These are phyloP conservation scores for Temnothorax rugatulus DNA, from an alignment of 2,888 invertebrate species.

Conservation along the genomic window DNA sequence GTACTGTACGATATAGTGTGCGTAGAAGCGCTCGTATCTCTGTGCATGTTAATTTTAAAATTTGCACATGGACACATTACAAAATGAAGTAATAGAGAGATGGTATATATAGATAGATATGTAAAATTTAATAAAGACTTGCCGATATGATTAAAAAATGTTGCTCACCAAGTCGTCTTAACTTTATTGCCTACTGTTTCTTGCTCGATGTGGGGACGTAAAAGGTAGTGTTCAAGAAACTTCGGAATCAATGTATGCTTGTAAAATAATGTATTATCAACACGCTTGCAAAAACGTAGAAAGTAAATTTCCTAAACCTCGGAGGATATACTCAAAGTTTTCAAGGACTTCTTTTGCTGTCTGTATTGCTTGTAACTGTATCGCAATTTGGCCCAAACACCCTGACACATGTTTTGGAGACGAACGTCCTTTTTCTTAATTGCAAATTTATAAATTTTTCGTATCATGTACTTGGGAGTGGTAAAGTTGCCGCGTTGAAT, in stretches of 20 bases:
- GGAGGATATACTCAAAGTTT: conserved; percentile 22
- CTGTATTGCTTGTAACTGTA: conserved; percentile 86
- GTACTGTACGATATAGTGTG: conserved; percentile 14
- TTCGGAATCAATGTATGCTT: not conserved
- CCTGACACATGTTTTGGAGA: conserved; percentile 93
- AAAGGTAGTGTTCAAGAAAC: not conserved
- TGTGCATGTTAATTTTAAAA: conserved; percentile 16
- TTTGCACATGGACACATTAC: conserved; percentile 5
- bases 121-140: conserved; percentile 54
- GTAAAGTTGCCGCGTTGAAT: conserved; percentile 93
- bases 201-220: not conserved
- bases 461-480: conserved; percentile 89
- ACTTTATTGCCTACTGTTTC: not conserved
- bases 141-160: conserved; percentile 37
- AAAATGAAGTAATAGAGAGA: conserved; percentile 43
- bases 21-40: conserved; percentile 28
- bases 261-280: conserved; percentile 44
- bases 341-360: conserved; percentile 48
- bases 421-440: conserved; percentile 88
- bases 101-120: conserved; percentile 26
- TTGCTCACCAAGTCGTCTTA: conserved; percentile 6
- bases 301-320: not conserved
- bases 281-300: conserved; percentile 5
- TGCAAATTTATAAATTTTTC: conserved; percentile 87
- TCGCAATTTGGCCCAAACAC: conserved; percentile 94